Evolutionary conservation across 1,140 invertebrate genomes (phyloP), one percentile per base, ranked within the genome.

Genomic region (Drosophila bocki): DNA sequence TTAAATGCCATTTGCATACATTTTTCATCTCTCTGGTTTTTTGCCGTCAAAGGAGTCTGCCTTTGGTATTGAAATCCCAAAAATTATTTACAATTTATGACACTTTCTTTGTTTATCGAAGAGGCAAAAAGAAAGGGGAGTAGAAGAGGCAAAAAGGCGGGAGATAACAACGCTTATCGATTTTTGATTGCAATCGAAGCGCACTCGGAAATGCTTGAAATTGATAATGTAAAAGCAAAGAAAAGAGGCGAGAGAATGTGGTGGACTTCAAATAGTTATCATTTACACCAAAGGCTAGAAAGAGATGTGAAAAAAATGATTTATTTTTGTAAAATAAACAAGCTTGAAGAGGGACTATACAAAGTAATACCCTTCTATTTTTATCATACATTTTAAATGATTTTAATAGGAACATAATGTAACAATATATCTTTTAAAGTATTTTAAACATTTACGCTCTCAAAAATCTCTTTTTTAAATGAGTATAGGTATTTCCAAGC

Each of bases 1-100:
- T 87, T 78, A 87, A 87, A 87, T 77, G 72, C 45, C 72, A 84
- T 88, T 87, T 80, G 78, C 78, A 80, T 80, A 64, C 71, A 41
- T 56, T 65, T 61, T 42, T 51, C 42, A 33, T 56, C 26, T 51
- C 11, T 26, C 13, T n/a, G n/a, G 26, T 19, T 47, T 56, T 35
- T 53, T 50, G 15, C 41, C 42, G 41, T 42, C 44, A 65, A 42
- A 78, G 51, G 44, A 59, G 70, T 13, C 48, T 51, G 48, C 29
- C 17, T 17, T 35, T 64, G 74, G 41, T 51, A 56, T 42, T 41
- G 19, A 45, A 60, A 72, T 59, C 42, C 59, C 53, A 54, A 45
- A 53, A 69, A 57, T 63, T 50, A 71, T 75, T 62, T 62, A 75
- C 63, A 65, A 82, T 72, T 71, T 79, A 87, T 79, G 42, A 15